Evolutionary conservation across 2,888 invertebrate species (phyloP), one percentile per base, ranked within the genome.

Genomic region (Nymphalis urticae): DNA sequence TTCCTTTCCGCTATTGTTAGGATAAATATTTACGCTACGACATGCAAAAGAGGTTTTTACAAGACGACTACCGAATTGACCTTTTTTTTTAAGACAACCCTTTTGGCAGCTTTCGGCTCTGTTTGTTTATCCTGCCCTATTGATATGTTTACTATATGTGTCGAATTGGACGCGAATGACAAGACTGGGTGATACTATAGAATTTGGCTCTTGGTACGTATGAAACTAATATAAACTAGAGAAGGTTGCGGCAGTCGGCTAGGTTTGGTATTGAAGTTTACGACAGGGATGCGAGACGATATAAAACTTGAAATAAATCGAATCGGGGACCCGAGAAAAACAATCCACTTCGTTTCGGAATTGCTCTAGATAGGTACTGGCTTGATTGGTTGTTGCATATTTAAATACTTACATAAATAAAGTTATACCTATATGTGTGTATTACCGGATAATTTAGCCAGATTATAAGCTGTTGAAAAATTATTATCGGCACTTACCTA

Each of bases 31-130:
- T 90, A 92, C 88, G 87, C 86, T 85, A 78, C 79, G 75, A 77
- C 77, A 91, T 92, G 92, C 92, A 92, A 92, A 92, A 90, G 80
- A 87, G 82, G 85, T 91, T 92, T 92, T 91, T 88, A 84, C 80
- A 80, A 79, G 79, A 77, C 85, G 79, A 79, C 86, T 92, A 92
- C 92, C 80, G 92, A 86, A 89, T 87, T 78, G 83, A 76, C 80
- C 86, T 87, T 92, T 91, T 90, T n/a, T 88, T 90, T 89, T 83
- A 32, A 42, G 58, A 19, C 82, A 90, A 89, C 88, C 89, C 90
- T 88, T 91, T 88, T 85, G 85, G 80, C 85, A 82, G 84, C 79
- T 84, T 82, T 82, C 82, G 84, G 84, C 76, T 72, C 72, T 73
- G 79, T 79, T 83, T 85, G 84, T 85, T 83, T 85, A 78, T 81